Evolutionary conservation across 1,140 invertebrate genomes (phyloP).

Genomic region (Stratiolaelaps scimitus): DNA sequence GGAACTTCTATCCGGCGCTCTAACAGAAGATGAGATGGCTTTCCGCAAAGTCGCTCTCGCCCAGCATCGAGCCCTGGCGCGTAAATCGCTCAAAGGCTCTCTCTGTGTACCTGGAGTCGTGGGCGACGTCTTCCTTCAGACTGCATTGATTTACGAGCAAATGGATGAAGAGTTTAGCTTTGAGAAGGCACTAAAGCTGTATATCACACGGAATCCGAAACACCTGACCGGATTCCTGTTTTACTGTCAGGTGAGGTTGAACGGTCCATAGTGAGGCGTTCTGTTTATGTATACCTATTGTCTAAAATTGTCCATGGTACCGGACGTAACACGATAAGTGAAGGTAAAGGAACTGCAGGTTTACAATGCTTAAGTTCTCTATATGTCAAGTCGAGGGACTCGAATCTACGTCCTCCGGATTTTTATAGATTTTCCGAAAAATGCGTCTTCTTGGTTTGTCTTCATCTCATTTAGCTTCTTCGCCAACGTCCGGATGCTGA

Average conservation of each 20-base stretch:
- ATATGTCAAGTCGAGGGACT: too few relatives aligned
- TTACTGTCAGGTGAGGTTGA: background rate
- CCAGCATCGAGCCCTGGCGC: background rate
- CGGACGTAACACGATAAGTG: too few relatives aligned
- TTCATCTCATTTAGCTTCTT: conserved; percentile 1
- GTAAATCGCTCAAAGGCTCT: background rate
- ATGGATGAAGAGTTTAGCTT: conserved; percentile 17
- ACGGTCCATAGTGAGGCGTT: background rate
- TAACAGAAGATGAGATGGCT: background rate
- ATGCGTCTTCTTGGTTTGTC: too few relatives aligned
- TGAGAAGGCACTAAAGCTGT: background rate
- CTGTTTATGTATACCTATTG: too few relatives aligned
- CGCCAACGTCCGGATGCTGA: conserved; percentile 1
- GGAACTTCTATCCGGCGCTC: background rate
- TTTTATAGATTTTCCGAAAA: too few relatives aligned
- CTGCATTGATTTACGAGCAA: background rate
- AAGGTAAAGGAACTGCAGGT: too few relatives aligned
- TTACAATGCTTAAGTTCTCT: too few relatives aligned
- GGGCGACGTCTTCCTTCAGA: conserved; percentile 14
- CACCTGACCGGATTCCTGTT: conserved; percentile 20
- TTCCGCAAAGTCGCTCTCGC: background rate
- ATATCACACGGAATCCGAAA: conserved; percentile 7
- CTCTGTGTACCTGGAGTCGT: conserved; percentile 1
- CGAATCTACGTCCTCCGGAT: too few relatives aligned
- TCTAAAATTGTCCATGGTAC: too few relatives aligned